These are phyloP conservation scores for Sander lucioperca DNA, from an alignment of 2,113 vertebrate genomes.

Conservation along the genomic window DNA sequence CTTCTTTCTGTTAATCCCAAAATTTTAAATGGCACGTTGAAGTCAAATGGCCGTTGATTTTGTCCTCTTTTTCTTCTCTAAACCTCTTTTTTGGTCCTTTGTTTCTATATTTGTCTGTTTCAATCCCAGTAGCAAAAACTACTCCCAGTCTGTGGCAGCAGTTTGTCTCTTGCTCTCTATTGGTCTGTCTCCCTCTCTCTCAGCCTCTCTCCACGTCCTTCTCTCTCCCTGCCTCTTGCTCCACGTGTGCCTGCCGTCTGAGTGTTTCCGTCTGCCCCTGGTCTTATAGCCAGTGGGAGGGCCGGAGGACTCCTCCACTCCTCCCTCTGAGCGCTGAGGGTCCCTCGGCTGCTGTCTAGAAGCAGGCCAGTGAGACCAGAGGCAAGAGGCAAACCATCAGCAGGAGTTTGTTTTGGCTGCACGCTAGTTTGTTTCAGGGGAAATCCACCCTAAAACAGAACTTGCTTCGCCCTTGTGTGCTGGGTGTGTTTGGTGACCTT, in stretches of 20 bases:
- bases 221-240: slow-evolving; percentile 68
- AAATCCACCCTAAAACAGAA: slow-evolving; percentile 74
- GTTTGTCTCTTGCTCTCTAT: slow-evolving; percentile 50
- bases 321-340: slow-evolving; percentile 69
- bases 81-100: slow-evolving; percentile 25
- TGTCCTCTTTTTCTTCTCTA: slow-evolving; percentile 40
- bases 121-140: slow-evolving; percentile 44
- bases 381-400: slow-evolving; percentile 79
- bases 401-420: slow-evolving; percentile 81
- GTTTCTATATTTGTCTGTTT: slow-evolving; percentile 54
- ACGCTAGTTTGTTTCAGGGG: slow-evolving; percentile 63
- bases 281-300: slow-evolving; percentile 87
- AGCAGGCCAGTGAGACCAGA: slow-evolving; percentile 79
- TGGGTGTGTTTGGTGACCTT: slow-evolving; percentile 31
- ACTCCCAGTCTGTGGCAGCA: slow-evolving; percentile 50
- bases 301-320: slow-evolving; percentile 66
- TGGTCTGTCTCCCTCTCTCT: slow-evolving; percentile 35
- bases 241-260: slow-evolving; percentile 87
- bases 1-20: slow-evolving; percentile 52
- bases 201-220: slow-evolving; percentile 26
- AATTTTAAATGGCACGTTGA: slow-evolving; percentile 34
- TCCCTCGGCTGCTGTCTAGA: slow-evolving; percentile 80
- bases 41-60: slow-evolving; percentile 18
- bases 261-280: slow-evolving; percentile 83
- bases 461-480: slow-evolving; percentile 45